Conservation (phyloP, 2,113 vertebrate species). For the Bujurquina vittata region DNA sequence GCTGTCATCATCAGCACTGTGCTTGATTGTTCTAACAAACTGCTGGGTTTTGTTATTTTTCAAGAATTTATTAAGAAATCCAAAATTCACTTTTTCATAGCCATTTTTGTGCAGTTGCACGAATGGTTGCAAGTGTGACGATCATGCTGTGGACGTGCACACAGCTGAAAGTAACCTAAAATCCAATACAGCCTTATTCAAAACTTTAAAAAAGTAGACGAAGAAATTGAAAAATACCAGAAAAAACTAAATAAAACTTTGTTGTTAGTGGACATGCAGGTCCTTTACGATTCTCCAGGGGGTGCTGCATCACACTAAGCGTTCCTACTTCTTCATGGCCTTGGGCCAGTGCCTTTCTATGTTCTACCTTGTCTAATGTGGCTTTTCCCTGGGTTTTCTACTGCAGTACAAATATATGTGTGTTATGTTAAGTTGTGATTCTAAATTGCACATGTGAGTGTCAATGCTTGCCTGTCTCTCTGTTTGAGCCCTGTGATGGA, state of each 20-base stretch:
- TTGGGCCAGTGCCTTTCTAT: neutral
- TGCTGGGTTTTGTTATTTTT: neutral
- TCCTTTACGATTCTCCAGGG: neutral
- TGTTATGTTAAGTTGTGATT: neutral
- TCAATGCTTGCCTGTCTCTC: neutral
- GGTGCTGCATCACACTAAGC: neutral
- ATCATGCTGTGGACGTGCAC: neutral
- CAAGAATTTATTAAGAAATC: neutral
- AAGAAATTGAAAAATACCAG: no score
- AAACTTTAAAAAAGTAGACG: no score
- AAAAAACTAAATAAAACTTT: no score
- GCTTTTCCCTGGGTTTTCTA: neutral
- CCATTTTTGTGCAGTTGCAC: neutral
- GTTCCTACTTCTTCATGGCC: neutral
- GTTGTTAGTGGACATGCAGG: neutral
- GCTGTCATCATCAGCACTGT: no score
- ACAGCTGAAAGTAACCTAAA: neutral
- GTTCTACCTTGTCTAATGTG: neutral
- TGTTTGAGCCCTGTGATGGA: neutral
- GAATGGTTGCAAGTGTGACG: neutral
- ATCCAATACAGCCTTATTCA: no score
- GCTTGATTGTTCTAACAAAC: neutral
- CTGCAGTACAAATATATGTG: neutral
- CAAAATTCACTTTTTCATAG: neutral
- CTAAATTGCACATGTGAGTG: neutral